Conservation (phyloP, 2,888 invertebrate species). For the Yponomeuta evonymella region DNA sequence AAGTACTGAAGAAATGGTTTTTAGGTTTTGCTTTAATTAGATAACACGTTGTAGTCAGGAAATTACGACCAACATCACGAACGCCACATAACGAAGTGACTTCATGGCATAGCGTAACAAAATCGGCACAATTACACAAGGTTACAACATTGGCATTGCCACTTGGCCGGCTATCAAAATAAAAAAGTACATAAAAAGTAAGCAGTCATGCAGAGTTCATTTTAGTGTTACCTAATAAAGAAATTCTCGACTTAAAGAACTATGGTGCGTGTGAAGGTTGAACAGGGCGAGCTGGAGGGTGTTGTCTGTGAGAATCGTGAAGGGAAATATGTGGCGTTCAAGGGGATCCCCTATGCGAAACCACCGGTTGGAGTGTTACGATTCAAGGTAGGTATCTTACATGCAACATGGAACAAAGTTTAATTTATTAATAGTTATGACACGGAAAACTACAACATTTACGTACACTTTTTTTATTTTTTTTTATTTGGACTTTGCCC, state of each 20-base stretch:
- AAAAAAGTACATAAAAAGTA: neutral
- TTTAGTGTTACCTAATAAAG: neutral
- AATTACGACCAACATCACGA: neutral
- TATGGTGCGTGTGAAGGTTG: conserved; percentile 12
- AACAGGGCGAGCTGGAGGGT: conserved; percentile 57
- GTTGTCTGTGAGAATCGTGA: conserved; percentile 36
- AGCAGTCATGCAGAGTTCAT: neutral
- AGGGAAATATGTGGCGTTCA: conserved; percentile 57
- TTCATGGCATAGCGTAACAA: neutral
- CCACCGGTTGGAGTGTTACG: conserved; percentile 75
- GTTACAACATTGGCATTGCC: neutral
- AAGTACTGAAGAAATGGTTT: too few relatives aligned
- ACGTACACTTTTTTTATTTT: too few relatives aligned
- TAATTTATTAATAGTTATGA: neutral
- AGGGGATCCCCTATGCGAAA: conserved; percentile 78
- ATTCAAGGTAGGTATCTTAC: conserved; percentile 61
- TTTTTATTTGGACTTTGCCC: too few relatives aligned
- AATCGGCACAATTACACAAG: too few relatives aligned
- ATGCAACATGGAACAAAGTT: neutral
- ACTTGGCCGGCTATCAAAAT: neutral
- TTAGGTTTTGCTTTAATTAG: too few relatives aligned
- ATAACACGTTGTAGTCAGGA: too few relatives aligned
- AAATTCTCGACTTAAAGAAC: neutral
- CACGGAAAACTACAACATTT: too few relatives aligned
- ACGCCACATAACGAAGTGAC: neutral